Evolutionary conservation across 2,113 vertebrate species (phyloP), one percentile per base, ranked within the genome.

Genomic region (Hepsetus odoe): DNA sequence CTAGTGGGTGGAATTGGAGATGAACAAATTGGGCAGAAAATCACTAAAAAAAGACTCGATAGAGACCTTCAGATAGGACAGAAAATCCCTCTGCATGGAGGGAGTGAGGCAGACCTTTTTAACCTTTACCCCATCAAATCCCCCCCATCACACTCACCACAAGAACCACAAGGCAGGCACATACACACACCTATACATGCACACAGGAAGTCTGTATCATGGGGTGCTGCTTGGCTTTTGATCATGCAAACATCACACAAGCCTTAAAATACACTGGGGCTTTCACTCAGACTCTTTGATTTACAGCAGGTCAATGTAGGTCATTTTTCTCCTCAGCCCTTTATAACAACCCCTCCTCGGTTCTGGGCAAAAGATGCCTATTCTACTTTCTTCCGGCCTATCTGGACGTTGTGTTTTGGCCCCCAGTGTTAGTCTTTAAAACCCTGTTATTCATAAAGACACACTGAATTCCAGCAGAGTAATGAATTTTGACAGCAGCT

Each of bases 101-200:
- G 51, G 51, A 22, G 51, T 20, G n/a, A 55, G n/a, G 9, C 51
- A 3, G n/a, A 55, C 51, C 51, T 22, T 55, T 55, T 55, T 24
- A 55, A 55, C 51, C 51, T 24, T 10, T 22, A n/a, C 8, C 20
- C 51, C 51, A 24, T 55, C 51, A 55, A 55, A 55, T 55, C 51
- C 72, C 28, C 67, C n/a, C n/a, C n/a, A n/a, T n/a, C 69, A 55
- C 22, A 74, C 13, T 64, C 51, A 79, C 18, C 62, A 30, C 65
- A 61, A 18, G 38, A 82, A 79, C 49, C 64, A 30, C 28, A 78
- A 44, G 18, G 70, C 55, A 20, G 30, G 32, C 32, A 69, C 70
- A 71, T 14, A 65, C 51, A 75, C 55, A 56, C 62, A 67, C 62
- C 24, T n/a, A 61, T 24, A 80, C 22, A 67, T 10, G 70, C 66